Evolutionary conservation across 2,797 vertebrate genomes (phyloP), one percentile per base, ranked within the genome.

Genomic region (Hoplostethus mediterraneus): DNA sequence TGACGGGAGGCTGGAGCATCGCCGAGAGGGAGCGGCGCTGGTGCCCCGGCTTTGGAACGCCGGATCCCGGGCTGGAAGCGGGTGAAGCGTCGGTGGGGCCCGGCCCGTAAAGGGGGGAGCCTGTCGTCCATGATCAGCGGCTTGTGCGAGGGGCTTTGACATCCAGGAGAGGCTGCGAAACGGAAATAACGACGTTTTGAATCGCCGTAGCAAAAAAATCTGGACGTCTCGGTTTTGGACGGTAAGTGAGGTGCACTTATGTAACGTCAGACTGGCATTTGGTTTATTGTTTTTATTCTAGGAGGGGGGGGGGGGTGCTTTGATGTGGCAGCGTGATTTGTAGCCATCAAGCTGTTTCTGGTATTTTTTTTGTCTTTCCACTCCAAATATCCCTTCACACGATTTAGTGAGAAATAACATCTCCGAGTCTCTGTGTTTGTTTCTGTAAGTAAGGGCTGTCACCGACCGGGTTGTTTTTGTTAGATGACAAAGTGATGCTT

Each of bases 71-170:
- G 71, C 65, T 54, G 76, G 69, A 51, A 17, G 53, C 79, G 5
- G 63, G 77, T 80, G 80, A 79, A 47, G 69, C 14, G 57, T 78
- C 81, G 83, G 49, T 44, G 71, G 53, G 38, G 31, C 48, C 52
- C 21, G 76, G 80, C 79, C 89, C 80, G 62, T 9, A 5, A 5
- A 36, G 79, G 69, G 78, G 51, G 30, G 21, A 21, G 21, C 69
- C 75, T 61, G 67, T 49, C 74, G 66, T 73, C 79, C 77, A 61
- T 74, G 71, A 84, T 73, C 30, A 57, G 36, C 58, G 67, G 42
- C 67, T 61, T 5, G 16, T 58, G n/a, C 6, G 3, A 33, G 49
- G 28, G 1, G 40, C 5, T 14, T 3, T n/a, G 4, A 17, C 45
- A 21, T 31, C 9, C 13, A 21, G 12, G 17, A 4, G 14, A 1